Base-by-base conservation (phyloP, 92 coral and sea anemone species). In the Porites rus region DNA sequence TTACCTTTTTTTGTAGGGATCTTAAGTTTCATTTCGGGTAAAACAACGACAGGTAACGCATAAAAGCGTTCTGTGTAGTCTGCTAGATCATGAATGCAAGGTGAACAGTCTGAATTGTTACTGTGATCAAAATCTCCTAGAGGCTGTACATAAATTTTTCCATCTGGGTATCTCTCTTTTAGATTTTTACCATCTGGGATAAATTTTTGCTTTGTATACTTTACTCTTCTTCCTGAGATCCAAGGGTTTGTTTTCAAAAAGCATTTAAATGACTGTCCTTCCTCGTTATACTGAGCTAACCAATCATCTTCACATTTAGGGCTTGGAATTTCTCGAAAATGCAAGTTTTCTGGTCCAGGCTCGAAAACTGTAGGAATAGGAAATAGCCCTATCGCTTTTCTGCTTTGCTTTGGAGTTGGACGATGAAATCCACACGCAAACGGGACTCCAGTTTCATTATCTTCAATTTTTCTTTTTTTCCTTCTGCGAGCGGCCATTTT, bases 111-210 rank as follows among this genome's bases (percentile, higher is more conserved):
- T 10, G 63, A 66, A 43, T 19, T 38, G 46, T 4, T 7, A 21
- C 51, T 8, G 18, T 68, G 68, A 25, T 86, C 87, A 88, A 93
- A 93, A 11, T 93, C 96, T 13, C 96, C 94, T 6, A 93, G 72
- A 9, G 92, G 96, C 24, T 82, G 90, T 11, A 93, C 52, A 56
- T 91, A 93, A 1, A 93, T 84, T 84, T 86, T 87, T 21, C 96
- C 96, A 9, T 93, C 94, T 1, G 96, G 96, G 69, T 93, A 91
- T 64, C 89, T 93, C n/a, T 84, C 92, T 14, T 46, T 84, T 46
- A 93, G 73, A 62, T 81, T 80, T 61, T 75, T 77, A n/a, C 94
- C 94, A 19, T 81, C 81, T 5, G 95, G 75, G 13, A 43, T 58
- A 21, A 86, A 93, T 9, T 38, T 87, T 81, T 90, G 91, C 13